Conservation (phyloP, 2,797 vertebrate genomes). For the Anguilla anguilla region DNA sequence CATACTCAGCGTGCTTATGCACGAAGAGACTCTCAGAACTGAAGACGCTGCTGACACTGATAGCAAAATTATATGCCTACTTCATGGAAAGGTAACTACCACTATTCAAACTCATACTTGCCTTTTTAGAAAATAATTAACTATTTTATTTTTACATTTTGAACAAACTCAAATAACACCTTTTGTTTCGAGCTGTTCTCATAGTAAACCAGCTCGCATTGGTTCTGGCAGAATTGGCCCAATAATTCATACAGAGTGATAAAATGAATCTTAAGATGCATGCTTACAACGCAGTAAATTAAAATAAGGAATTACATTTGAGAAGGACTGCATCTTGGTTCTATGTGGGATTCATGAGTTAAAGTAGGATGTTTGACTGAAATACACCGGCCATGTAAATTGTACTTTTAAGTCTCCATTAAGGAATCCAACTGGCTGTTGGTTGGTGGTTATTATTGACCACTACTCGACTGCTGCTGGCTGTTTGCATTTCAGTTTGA, state of each 20-base stretch:
- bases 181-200: conserved; percentile 26
- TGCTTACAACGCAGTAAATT: conserved; percentile 4
- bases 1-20: conserved; percentile 99
- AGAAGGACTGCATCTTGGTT: neutral
- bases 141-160: conserved; percentile 60
- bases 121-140: conserved; percentile 80
- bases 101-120: conserved; percentile 97
- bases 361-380: neutral
- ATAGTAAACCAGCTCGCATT: conserved; percentile 14
- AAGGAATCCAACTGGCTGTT: neutral
- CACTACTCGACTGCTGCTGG: neutral
- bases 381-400: neutral
- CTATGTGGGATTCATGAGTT: neutral
- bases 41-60: conserved; percentile 99
- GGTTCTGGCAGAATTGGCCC: conserved; percentile 15
- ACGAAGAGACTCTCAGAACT: conserved; percentile 99
- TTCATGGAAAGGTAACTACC: conserved; percentile 99
- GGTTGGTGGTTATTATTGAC: neutral
- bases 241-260: neutral
- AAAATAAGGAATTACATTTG: neutral
- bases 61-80: conserved; percentile 99
- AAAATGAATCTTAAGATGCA: conserved; percentile 23
- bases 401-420: neutral
- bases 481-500: neutral
- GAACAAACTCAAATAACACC: conserved; percentile 17